These are phyloP conservation scores for Cydia amplana DNA, from an alignment of 1,140 invertebrate genomes.

Conservation along the genomic window DNA sequence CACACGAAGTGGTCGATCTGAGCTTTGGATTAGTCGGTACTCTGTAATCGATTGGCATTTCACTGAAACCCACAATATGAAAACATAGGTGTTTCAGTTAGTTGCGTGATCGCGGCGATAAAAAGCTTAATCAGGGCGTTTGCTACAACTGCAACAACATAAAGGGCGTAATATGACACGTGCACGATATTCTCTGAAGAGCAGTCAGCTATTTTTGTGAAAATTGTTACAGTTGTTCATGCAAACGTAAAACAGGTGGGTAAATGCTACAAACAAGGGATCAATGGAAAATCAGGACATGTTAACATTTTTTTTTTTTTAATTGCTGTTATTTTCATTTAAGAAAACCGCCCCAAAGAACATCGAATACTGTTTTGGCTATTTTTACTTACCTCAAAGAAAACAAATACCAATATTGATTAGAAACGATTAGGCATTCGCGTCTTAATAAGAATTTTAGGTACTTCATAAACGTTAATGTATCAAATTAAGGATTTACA, in stretches of 20 bases:
- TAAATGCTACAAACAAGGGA: too few relatives aligned
- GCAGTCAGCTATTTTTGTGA: not conserved
- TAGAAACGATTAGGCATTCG: too few relatives aligned
- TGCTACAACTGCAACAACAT: conserved; percentile 1
- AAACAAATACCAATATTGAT: too few relatives aligned
- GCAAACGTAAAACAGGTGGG: not conserved
- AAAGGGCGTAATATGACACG: conserved; percentile 17
- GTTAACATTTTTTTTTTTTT: too few relatives aligned
- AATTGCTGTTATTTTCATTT: too few relatives aligned
- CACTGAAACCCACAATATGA: not conserved
- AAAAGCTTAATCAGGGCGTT: conserved; percentile 16
- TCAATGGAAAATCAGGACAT: too few relatives aligned
- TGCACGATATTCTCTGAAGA: conserved; percentile 4
- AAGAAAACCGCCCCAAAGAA: too few relatives aligned
- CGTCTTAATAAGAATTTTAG: too few relatives aligned
- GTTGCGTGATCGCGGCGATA: conserved; percentile 20
- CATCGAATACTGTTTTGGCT: too few relatives aligned
- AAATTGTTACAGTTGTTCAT: not conserved
- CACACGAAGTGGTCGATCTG: not conserved
- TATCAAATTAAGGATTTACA: too few relatives aligned
- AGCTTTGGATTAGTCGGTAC: not conserved
- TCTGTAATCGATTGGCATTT: not conserved
- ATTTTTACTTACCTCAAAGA: too few relatives aligned
- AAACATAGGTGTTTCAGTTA: conserved; percentile 2
- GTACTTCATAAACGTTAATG: too few relatives aligned